phyloP scores from a whole-genome alignment of 2,797 vertebrate species.

The Malacoctenus gilli region DNA sequence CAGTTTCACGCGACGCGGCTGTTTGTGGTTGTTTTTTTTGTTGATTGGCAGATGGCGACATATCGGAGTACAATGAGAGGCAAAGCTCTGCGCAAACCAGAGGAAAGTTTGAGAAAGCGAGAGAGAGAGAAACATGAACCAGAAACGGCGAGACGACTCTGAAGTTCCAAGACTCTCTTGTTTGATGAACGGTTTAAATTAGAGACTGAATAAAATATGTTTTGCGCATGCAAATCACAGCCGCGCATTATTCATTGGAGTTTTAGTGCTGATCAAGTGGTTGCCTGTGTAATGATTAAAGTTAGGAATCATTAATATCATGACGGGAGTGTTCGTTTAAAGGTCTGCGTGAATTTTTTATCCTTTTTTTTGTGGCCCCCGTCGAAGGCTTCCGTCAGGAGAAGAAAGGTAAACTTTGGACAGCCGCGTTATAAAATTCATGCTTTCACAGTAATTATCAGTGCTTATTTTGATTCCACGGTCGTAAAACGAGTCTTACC shows the following conservation, averaged over 20 bases:
- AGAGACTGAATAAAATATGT: conserved; percentile 44
- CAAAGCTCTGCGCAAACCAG: not conserved
- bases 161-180: conserved; percentile 20
- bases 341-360: conserved; percentile 56
- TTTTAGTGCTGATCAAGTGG: conserved; percentile 67
- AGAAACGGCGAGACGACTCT: conserved; percentile 1
- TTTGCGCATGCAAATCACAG: conserved; percentile 59
- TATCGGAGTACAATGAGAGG: not conserved
- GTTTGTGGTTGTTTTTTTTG: not conserved
- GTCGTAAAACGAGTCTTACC: too few relatives aligned
- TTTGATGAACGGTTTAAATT: conserved; percentile 53
- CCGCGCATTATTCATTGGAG: conserved; percentile 52
- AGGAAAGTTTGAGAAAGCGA: conserved; percentile 7
- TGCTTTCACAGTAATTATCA: too few relatives aligned
- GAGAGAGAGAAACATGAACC: conserved; percentile 1
- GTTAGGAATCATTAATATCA: conserved; percentile 71
- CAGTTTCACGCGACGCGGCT: too few relatives aligned
- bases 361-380: too few relatives aligned
- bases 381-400: too few relatives aligned
- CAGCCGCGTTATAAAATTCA: too few relatives aligned
- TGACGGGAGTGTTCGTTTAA: conserved; percentile 57
- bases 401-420: too few relatives aligned
- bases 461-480: too few relatives aligned
- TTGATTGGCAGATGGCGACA: not conserved
- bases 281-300: conserved; percentile 66